These are phyloP conservation scores for Hydractinia echinata DNA, from an alignment of 30 jellyfish, hydroid and myxozoan genomes.

Conservation along the genomic window DNA sequence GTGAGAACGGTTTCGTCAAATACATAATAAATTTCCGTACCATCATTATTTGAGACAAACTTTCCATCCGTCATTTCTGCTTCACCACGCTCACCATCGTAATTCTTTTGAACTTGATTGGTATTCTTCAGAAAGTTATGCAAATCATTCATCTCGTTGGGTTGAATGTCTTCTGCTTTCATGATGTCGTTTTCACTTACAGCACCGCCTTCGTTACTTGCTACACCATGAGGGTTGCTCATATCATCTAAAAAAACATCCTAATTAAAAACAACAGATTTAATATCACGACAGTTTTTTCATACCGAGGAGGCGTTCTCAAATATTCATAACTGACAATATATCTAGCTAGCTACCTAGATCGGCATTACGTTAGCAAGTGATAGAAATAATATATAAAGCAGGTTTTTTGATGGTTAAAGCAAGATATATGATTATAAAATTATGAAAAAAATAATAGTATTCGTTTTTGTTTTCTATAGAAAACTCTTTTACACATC, in stretches of 20 bases:
- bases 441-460: too few species aligned
- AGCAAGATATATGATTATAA: too few species aligned
- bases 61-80: conserved; percentile 21
- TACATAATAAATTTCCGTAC: too few species aligned
- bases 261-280: not conserved
- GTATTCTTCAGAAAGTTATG: conserved; percentile 34
- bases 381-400: too few species aligned
- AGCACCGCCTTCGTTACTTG: conserved; percentile 11
- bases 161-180: conserved; percentile 38
- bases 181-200: conserved; percentile 29
- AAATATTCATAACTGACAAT: too few species aligned
- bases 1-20: too few species aligned
- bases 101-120: conserved; percentile 2
- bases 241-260: not conserved
- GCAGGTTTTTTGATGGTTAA: too few species aligned
- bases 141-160: conserved; percentile 39
- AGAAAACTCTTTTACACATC: too few species aligned
- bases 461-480: too few species aligned
- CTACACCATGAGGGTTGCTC: conserved; percentile 2
- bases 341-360: too few species aligned
- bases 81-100: not conserved
- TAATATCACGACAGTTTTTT: not conserved
- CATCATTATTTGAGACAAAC: not conserved
- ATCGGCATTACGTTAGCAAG: too few species aligned
- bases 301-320: not conserved